Evolutionary conservation across 2,888 invertebrate genomes (phyloP), one percentile per base, ranked within the genome.

Genomic region (Hyposoter didymator): DNA sequence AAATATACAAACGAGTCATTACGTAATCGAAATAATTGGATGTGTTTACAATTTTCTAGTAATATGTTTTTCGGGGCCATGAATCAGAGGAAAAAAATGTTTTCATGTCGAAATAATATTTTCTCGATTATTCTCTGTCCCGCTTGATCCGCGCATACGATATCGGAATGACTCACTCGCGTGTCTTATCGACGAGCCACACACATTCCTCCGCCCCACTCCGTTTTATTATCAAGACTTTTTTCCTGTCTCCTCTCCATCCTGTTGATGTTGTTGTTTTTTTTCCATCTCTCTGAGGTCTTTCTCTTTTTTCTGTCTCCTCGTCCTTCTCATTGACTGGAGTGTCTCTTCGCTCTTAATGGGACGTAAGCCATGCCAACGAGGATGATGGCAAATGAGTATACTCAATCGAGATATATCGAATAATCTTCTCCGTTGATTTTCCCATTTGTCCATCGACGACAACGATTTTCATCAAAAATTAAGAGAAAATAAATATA

Each of bases 241-340:
- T 66, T 82, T 85, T 82, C 82, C 70, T 79, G 82, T 82, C 82
- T 82, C 82, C 52, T 75, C 75, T 74, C 75, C 85, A 82, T 82
- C 82, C 82, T 82, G 75, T 59, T 22, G 22, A 39, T 52, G 45
- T 22, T 67, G 10, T 70, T 78, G 62, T 74, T 72, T 67, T 45
- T 32, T 45, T n/a, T n/a, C 49, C n/a, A 17, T 28, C 47, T 52
- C 66, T 67, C 45, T 43, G 10, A 39, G 39, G 32, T 22, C n/a
- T 6, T 32, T 66, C 35, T 70, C 22, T 49, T 28, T 47, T 22
- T 14, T 17, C 43, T 14, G 14, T 59, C 28, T 28, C 59, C 28
- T 28, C 59, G 49, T 28, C 74, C 43, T 32, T 66, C 66, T 78
- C 67, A 67, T 67, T 67, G 67, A 78, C 52, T 67, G 39, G 52